Evolutionary conservation across 2,888 invertebrate species (phyloP).

Genomic region (Malacosoma neustria): DNA sequence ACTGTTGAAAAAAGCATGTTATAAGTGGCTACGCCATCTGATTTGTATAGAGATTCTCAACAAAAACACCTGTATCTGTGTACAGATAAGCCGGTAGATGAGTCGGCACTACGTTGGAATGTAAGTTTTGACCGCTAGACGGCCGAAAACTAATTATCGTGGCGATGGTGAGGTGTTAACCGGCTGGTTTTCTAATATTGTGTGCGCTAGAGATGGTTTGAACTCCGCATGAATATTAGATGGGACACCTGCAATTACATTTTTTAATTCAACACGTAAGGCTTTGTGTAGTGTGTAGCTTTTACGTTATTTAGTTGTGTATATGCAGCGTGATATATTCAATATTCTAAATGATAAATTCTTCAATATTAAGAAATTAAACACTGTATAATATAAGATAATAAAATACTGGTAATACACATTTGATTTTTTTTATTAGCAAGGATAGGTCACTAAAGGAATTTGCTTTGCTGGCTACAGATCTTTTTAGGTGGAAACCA

Average conservation of each 20-base stretch:
- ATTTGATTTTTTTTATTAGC: too few relatives aligned
- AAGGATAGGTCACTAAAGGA: too few relatives aligned
- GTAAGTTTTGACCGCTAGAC: slow-evolving; percentile 49
- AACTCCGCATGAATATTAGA: background rate
- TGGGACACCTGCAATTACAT: background rate
- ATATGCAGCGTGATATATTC: too few relatives aligned
- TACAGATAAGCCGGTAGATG: slow-evolving; percentile 42
- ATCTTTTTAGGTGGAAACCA: too few relatives aligned
- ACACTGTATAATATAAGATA: too few relatives aligned
- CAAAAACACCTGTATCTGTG: slow-evolving; percentile 48
- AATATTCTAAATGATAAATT: too few relatives aligned
- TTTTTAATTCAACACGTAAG: background rate
- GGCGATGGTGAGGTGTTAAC: slow-evolving; percentile 28
- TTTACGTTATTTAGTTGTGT: too few relatives aligned
- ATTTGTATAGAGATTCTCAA: slow-evolving; percentile 39
- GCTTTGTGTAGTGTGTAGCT: background rate
- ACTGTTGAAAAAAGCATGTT: slow-evolving; percentile 23
- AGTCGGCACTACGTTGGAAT: slow-evolving; percentile 52
- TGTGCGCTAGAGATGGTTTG: slow-evolving; percentile 10
- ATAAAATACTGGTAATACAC: too few relatives aligned
- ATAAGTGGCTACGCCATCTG: slow-evolving; percentile 26
- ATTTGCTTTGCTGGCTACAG: too few relatives aligned
- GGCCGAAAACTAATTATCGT: slow-evolving; percentile 56
- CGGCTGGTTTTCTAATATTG: slow-evolving; percentile 16
- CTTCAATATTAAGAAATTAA: too few relatives aligned